These are phyloP conservation scores for Synanthedon vespiformis DNA, from an alignment of 2,888 invertebrate species.

Conservation along the genomic window DNA sequence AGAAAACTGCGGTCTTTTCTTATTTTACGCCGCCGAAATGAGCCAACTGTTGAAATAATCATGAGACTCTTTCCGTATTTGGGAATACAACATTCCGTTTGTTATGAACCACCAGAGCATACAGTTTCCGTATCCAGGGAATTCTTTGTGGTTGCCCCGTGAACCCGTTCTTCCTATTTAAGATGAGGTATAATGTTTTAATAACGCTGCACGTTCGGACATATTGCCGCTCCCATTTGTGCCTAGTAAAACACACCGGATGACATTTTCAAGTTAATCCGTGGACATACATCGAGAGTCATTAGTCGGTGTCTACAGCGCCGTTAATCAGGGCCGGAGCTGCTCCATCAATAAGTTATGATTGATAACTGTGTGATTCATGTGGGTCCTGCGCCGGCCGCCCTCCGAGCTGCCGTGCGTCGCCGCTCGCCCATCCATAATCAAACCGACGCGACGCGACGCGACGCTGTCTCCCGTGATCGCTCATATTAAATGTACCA, in stretches of 20 bases:
- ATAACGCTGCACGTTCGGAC: background rate
- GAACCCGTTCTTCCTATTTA: slow-evolving; percentile 3
- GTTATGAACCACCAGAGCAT: slow-evolving; percentile 11
- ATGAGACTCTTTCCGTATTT: slow-evolving; percentile 13
- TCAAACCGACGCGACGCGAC: slow-evolving; percentile 13
- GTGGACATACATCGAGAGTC: slow-evolving; percentile 11
- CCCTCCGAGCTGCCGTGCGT: background rate
- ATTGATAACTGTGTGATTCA: slow-evolving; percentile 53
- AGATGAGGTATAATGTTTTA: background rate
- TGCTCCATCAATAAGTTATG: slow-evolving; percentile 60
- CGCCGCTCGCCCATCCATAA: slow-evolving; percentile 38
- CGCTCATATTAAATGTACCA: slow-evolving; percentile 28
- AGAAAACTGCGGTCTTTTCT: background rate
- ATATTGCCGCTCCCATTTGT: background rate
- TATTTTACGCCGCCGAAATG: slow-evolving; percentile 1
- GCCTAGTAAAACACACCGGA: background rate
- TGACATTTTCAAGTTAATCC: slow-evolving; percentile 7
- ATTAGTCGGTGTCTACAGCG: slow-evolving; percentile 21
- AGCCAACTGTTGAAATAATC: slow-evolving; percentile 15
- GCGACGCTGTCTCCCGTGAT: slow-evolving; percentile 36
- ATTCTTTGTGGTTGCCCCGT: slow-evolving; percentile 3
- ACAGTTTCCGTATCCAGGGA: slow-evolving; percentile 6
- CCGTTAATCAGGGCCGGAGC: slow-evolving; percentile 36
- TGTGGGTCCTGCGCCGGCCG: slow-evolving; percentile 22
- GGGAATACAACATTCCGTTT: slow-evolving; percentile 9